Base-by-base conservation (phyloP, 2,888 invertebrate genomes). In the Cheilosia soror region DNA sequence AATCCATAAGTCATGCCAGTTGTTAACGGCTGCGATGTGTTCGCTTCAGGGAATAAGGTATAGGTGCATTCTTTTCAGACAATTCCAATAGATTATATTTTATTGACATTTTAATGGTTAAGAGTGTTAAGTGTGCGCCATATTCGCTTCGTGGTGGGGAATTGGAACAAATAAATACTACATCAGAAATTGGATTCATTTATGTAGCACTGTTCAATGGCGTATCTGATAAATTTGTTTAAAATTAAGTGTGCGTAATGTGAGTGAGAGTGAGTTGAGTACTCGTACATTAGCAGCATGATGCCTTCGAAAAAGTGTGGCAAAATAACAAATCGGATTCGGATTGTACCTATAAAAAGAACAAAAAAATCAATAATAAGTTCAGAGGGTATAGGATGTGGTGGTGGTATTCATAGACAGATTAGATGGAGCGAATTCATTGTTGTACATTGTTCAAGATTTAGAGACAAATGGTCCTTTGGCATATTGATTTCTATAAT, bases 41-140 rank as follows among this genome's bases (percentile, higher is more conserved):
- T 27, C 1, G 5, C 11, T 37, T 37, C 11, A 37, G 37, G 3
- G 3, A 9, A 9, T 9, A 9, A 29, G 1, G 11, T 1, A 37
- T 37, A 11, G 37, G 37, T 37, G 37, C 37, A 37, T 71, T 66
- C 31, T 66, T 77, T 60, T 42, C 25, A 13, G 29, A 13, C 5
- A 40, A 29, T 40, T 76, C 53, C 58, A 68, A 68, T 65, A 63
- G 68, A 51, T 83, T 60, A 68, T 15, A 37, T 47, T 78, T 66
- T 66, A 73, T 83, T 62, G 72, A 40, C 60, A 62, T 25, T 57
- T 73, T 78, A 57, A 83, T 78, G 66, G 78, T 62, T 49, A 20
- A 66, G 63, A 47, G 15, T 82, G 69, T 76, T 77, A 82, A 77
- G 58, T 71, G 51, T 42, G 65, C 63, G 60, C 47, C 51, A 31